phyloP scores from a whole-genome alignment of 2,888 invertebrate species.

The Rambutsinella grinnellia region DNA sequence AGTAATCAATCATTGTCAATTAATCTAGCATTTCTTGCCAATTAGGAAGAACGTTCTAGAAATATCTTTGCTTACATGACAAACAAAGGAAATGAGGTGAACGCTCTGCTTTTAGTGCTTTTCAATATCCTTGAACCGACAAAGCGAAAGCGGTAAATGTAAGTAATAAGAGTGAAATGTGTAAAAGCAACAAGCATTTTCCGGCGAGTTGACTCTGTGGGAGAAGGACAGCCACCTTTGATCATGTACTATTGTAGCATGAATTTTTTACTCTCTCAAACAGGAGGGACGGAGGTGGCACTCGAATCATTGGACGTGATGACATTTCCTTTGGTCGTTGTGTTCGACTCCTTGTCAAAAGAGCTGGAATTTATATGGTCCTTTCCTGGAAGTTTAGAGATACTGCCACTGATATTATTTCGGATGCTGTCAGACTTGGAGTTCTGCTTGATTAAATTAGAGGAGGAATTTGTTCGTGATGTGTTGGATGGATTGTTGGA shows the following conservation, averaged over 20 bases:
- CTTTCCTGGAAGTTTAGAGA: constrained; percentile 45
- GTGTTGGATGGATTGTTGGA: constrained; percentile 18
- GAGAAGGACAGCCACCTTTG: not conserved
- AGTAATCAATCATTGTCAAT: too few species aligned
- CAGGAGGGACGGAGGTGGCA: constrained; percentile 50
- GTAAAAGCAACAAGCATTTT: not conserved
- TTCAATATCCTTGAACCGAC: too few species aligned
- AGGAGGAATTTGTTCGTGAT: constrained; percentile 45
- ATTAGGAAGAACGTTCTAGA: too few species aligned
- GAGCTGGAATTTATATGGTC: constrained; percentile 51
- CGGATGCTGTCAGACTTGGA: constrained; percentile 50
- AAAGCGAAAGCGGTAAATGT: not conserved
- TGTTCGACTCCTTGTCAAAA: constrained; percentile 46
- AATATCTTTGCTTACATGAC: too few species aligned
- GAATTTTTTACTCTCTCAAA: constrained; percentile 16
- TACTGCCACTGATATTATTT: constrained; percentile 35
- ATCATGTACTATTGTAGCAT: not conserved
- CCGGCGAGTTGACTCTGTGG: constrained; percentile 5
- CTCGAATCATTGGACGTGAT: constrained; percentile 42
- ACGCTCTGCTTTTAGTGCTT: too few species aligned
- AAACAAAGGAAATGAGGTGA: too few species aligned
- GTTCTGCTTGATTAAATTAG: constrained; percentile 55
- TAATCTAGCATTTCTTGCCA: too few species aligned
- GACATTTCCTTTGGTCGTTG: constrained; percentile 49
- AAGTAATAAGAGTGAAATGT: not conserved